Evolutionary conservation across 2,113 vertebrate species (phyloP), one percentile per base, ranked within the genome.

Genomic region (Zeus faber): DNA sequence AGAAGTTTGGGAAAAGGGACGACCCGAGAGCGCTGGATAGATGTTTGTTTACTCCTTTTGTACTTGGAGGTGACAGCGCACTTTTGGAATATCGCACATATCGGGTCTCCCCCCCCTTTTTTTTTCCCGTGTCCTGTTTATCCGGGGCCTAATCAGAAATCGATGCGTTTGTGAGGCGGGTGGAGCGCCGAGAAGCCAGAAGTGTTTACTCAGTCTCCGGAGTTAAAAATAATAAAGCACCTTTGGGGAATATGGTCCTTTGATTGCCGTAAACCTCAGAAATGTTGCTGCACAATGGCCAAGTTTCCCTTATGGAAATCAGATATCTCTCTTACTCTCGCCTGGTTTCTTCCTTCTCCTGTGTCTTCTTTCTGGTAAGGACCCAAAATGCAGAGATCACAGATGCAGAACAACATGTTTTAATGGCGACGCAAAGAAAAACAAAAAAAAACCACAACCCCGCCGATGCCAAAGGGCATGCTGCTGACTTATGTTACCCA

Each of bases 211-310:
- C 31, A 35, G 4, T 35, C 9, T 35, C 9, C 9, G 14, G 2
- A 35, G 14, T 9, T 35, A 67, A 69, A 77, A 77, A 69, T 68
- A 63, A 72, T 35, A 82, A 57, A 83, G 56, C 54, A 77, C 81
- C 75, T 74, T 80, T 67, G 86, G 82, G 81, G 80, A 70, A n/a
- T 23, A 63, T 9, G 31, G 65, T 54, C 62, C 70, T 75, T 67
- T 67, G 65, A 78, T 85, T 82, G 76, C 63, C 43, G 73, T 86
- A 83, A 87, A 84, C 78, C 72, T 76, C 74, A 83, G 69, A 80
- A 82, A 81, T 79, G 67, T 54, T 67, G 53, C 68, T 61, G 56
- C 72, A 79, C 77, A 80, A 78, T 68, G 57, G 74, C 79, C 79
- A 78, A 80, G 65, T 85, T 87, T 81, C 76, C 79, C 51, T 58